These are phyloP conservation scores for Urocyon cinereoargenteus DNA, from an alignment of 2,797 vertebrate species.

Conservation along the genomic window DNA sequence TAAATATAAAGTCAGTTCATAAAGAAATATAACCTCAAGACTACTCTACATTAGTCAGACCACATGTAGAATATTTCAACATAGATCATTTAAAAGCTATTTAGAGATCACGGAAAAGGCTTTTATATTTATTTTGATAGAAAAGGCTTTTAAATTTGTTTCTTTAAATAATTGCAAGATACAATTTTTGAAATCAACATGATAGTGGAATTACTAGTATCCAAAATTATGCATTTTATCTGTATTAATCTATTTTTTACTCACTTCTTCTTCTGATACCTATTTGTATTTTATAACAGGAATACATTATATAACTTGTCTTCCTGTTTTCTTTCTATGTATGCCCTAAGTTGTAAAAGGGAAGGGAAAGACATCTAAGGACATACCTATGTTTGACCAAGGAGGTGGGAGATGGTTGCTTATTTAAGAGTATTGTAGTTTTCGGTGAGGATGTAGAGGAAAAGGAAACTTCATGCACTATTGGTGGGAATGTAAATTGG, in stretches of 20 bases:
- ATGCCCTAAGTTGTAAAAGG: background rate
- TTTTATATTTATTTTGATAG: background rate
- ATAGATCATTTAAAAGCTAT: background rate
- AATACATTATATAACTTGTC: background rate
- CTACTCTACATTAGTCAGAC: background rate
- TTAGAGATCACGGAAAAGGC: background rate
- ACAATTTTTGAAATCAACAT: background rate
- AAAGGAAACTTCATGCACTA: background rate
- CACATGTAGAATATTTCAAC: slow-evolving; percentile 10
- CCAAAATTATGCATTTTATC: slow-evolving; percentile 15
- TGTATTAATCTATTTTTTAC: background rate
- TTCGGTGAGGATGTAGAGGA: background rate
- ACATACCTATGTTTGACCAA: background rate
- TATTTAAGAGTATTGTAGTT: background rate
- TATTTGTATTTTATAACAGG: background rate
- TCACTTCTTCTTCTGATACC: background rate
- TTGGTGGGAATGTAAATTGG: background rate
- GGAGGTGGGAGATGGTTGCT: background rate
- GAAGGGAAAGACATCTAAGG: background rate
- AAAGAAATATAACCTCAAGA: background rate
- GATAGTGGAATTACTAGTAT: background rate
- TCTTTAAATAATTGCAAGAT: background rate
- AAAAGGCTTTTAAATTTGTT: slow-evolving; percentile 22
- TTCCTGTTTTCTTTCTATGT: background rate
- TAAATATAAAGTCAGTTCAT: background rate